A percentile compares a stretch with the other conserved stretches of the same genome.
Conservation (phyloP, 2,113 vertebrate genomes). For the Campylomormyrus tamandua region DNA sequence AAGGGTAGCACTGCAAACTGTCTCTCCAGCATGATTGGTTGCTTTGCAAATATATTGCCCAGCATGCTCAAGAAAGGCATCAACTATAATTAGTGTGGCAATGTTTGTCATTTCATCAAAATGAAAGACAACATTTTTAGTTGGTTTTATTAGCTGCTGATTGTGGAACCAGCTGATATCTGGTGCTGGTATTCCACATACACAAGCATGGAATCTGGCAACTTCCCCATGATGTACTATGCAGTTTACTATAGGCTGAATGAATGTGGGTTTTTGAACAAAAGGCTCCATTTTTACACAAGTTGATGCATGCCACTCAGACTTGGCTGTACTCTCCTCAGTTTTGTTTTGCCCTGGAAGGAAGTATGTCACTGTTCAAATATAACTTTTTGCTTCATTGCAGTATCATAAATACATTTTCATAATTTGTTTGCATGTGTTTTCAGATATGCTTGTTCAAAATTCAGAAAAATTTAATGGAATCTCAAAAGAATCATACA, state of each 20-base stretch:
- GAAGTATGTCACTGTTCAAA: constrained; percentile 77
- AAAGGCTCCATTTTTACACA: constrained; percentile 68
- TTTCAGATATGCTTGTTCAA: neutral
- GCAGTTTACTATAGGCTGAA: constrained; percentile 78
- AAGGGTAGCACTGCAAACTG: constrained; percentile 68
- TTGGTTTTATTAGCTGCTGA: constrained; percentile 67
- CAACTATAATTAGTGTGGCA: constrained; percentile 85
- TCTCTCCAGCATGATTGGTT: constrained; percentile 72
- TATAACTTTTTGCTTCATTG: constrained; percentile 9
- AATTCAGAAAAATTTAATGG: neutral
- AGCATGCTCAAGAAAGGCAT: constrained; percentile 81
- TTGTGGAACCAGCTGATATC: constrained; percentile 80
- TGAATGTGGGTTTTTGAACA: constrained; percentile 79
- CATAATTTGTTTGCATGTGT: neutral
- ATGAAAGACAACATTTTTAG: constrained; percentile 75
- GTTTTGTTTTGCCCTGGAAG: constrained; percentile 79
- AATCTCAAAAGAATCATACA: neutral
- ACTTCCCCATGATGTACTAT: constrained; percentile 72
- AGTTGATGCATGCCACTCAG: constrained; percentile 64
- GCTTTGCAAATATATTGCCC: constrained; percentile 85
- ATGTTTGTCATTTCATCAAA: constrained; percentile 81
- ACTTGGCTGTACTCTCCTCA: constrained; percentile 62
- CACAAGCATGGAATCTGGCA: constrained; percentile 78
- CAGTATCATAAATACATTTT: neutral
- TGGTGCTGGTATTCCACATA: constrained; percentile 74